phyloP scores from a whole-genome alignment of 2,888 invertebrate species.

The Allygus modestus region DNA sequence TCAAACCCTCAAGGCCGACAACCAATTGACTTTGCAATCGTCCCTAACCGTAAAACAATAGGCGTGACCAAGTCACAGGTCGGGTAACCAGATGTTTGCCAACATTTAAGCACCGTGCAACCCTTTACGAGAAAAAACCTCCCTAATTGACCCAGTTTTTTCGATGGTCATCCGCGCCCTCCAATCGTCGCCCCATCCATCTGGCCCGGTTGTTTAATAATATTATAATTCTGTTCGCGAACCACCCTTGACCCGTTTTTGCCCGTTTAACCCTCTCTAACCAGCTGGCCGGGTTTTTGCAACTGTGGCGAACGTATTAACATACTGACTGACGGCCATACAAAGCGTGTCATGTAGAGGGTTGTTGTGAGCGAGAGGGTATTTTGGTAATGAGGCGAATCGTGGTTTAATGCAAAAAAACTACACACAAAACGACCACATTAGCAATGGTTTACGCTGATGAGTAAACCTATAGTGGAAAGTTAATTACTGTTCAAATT shows the following conservation, averaged over 20 bases:
- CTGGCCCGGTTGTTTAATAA: slow-evolving; percentile 41
- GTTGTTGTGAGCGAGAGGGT: not conserved
- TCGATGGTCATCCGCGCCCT: slow-evolving; percentile 44
- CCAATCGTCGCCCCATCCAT: slow-evolving; percentile 51
- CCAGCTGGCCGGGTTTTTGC: slow-evolving; percentile 50
- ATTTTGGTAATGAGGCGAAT: not conserved
- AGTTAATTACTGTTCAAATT: too few relatives aligned
- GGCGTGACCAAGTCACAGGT: slow-evolving; percentile 17
- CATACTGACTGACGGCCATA: not conserved
- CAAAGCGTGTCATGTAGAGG: slow-evolving; percentile 10
- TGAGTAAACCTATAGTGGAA: too few relatives aligned
- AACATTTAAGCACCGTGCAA: not conserved
- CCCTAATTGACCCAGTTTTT: slow-evolving; percentile 59
- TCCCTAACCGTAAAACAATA: slow-evolving; percentile 14
- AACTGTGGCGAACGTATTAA: slow-evolving; percentile 31
- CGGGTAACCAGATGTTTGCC: slow-evolving; percentile 33
- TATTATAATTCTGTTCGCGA: slow-evolving; percentile 18
- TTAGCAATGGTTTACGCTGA: too few relatives aligned
- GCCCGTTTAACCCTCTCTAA: slow-evolving; percentile 47
- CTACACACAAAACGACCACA: too few relatives aligned
- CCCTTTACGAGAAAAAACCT: slow-evolving; percentile 38
- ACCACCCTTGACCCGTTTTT: slow-evolving; percentile 54
- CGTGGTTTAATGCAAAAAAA: too few relatives aligned
- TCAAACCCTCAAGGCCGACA: not conserved
- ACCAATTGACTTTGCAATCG: not conserved